phyloP scores from a whole-genome alignment of 2,113 vertebrate genomes.

The Aramus guarauna region DNA sequence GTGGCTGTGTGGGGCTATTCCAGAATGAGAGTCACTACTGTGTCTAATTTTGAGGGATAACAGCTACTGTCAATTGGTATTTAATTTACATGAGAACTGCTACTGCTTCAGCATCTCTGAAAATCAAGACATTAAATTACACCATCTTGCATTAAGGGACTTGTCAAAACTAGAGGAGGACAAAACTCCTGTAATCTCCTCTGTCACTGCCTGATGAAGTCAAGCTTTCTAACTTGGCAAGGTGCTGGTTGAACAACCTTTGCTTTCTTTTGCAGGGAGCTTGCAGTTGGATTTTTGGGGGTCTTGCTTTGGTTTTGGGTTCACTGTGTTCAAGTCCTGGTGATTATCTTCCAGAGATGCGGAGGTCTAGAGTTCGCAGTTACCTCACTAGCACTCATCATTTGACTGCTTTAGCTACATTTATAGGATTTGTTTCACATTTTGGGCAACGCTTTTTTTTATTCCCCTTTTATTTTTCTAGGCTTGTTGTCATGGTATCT shows the following conservation, averaged over 20 bases:
- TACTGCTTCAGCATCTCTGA: neutral
- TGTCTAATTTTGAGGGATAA: neutral
- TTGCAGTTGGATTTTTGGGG: neutral
- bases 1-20: neutral
- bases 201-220: neutral
- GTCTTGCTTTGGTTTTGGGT: neutral
- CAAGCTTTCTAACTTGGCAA: neutral
- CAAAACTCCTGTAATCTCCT: neutral
- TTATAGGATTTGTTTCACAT: neutral
- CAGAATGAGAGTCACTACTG: neutral
- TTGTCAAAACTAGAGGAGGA: neutral
- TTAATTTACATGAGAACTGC: neutral
- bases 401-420: neutral
- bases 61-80: neutral
- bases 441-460: neutral
- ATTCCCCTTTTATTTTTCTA: neutral
- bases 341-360: neutral
- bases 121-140: neutral
- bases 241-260: neutral
- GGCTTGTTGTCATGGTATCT: slow-evolving; percentile 60
- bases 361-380: neutral
- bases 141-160: neutral
- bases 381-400: neutral
- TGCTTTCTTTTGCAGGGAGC: neutral
- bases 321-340: fast-evolving